Evolutionary conservation across 2,113 vertebrate species (phyloP), one percentile per base, ranked within the genome.

Genomic region (Sigmodon hispidus): DNA sequence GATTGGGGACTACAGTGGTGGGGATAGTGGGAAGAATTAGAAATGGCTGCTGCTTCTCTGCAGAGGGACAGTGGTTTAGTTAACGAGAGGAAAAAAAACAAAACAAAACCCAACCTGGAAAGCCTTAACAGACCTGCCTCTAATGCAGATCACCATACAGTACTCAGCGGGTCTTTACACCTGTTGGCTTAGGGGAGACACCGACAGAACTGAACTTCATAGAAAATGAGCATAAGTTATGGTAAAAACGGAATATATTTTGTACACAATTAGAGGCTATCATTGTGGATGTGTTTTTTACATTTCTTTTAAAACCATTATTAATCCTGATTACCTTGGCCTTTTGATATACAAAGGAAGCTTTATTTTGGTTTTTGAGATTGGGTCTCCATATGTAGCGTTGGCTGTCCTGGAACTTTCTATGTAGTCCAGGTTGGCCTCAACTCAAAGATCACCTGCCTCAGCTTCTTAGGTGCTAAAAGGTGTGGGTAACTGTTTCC

Each of bases 171-270:
- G 90, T 93, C 88, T 96, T 79, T 65, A 55, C 90, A 93, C 96
- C 55, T 95, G 95, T 97, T 96, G 96, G 65, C 55, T 93, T 70
- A 87, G 36, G 34, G 72, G 19, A 67, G 45, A 48, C 45, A 43
- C 67, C 21, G 13, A 26, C 29, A 77, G 59, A 31, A 31, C 43
- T 95, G 61, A 57, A 90, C 36, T 48, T 70, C 13, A 34, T 59
- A 52, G 92, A 48, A 96, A 77, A 34, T 67, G 7, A 21, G 19
- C 43, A 67, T 91, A 29, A 61, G 13, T 95, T 91, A 86, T 50
- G 52, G 29, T 90, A 75, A 72, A 63, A n/a, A n/a, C n/a, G 40
- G 34, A 43, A 15, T 84, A 4, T 52, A 80, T 91, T 45, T 94
- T 69, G 10, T 31, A 61, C 29, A 75, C 36, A 88, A 69, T 72